phyloP scores from a whole-genome alignment of 2,113 vertebrate genomes.

The Cyanoderma ruficeps region DNA sequence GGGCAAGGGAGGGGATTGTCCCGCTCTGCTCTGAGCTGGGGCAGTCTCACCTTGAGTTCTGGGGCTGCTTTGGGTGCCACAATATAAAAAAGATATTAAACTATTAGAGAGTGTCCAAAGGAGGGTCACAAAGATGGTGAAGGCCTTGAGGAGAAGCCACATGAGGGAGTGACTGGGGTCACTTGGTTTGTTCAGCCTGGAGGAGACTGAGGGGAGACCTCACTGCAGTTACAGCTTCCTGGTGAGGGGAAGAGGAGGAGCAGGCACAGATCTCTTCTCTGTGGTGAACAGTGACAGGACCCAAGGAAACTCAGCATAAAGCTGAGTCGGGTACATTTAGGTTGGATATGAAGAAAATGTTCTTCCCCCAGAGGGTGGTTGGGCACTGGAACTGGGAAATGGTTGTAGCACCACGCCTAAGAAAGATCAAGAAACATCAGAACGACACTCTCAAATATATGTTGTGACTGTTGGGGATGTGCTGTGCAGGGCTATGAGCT shows the following conservation, averaged over 20 bases:
- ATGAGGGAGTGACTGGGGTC: background rate
- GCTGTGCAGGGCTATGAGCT: background rate
- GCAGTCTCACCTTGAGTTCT: background rate
- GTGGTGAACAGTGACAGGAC: background rate
- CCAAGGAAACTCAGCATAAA: background rate
- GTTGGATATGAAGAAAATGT: background rate
- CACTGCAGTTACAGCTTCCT: background rate
- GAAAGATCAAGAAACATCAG: background rate
- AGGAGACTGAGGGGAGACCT: background rate
- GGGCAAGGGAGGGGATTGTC: background rate
- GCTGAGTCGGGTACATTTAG: fast-evolving
- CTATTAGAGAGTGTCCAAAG: background rate
- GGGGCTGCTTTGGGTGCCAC: fast-evolving
- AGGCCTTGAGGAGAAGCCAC: fast-evolving
- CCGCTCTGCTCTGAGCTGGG: background rate
- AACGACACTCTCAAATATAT: fast-evolving
- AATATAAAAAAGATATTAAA: background rate
- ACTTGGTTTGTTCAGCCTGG: background rate
- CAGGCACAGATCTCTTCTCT: background rate
- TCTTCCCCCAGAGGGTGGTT: background rate
- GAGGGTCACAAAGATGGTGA: fast-evolving
- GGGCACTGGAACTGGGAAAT: background rate
- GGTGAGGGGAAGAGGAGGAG: fast-evolving
- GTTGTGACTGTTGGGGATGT: background rate
- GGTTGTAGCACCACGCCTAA: no score